These are phyloP conservation scores for Nematopogon swammerdamellus DNA, from an alignment of 2,888 invertebrate species.

Conservation along the genomic window DNA sequence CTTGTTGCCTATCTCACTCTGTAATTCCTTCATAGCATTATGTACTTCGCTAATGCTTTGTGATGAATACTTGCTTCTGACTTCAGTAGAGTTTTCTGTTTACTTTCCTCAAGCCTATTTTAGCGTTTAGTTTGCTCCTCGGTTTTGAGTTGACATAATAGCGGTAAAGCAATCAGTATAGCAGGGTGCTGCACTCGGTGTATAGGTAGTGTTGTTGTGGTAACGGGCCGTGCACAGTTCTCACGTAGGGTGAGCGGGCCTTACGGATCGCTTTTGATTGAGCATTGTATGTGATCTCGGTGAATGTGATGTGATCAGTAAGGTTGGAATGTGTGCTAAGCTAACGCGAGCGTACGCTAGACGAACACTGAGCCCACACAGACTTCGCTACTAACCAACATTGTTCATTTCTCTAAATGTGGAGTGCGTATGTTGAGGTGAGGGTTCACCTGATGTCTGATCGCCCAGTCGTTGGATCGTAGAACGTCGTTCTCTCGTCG, in stretches of 20 bases:
- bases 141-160: conserved; percentile 9
- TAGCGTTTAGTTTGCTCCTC: not conserved
- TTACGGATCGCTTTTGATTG: not conserved
- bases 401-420: no score
- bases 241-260: not conserved
- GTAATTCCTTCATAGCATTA: conserved; percentile 19
- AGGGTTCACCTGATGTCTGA: not conserved
- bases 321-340: not conserved
- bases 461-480: not conserved
- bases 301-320: not conserved
- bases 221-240: not conserved
- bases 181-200: conserved; percentile 10
- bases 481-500: not conserved
- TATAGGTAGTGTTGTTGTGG: not conserved
- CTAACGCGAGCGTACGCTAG: not conserved
- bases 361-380: not conserved
- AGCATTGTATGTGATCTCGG: not conserved
- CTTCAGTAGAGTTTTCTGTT: conserved; percentile 13
- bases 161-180: conserved; percentile 11
- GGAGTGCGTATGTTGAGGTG: no score
- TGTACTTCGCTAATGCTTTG: conserved; percentile 46
- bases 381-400: not conserved
- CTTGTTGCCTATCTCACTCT: not conserved
- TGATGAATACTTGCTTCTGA: conserved; percentile 28
- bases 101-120: conserved; percentile 12